Conservation (phyloP, 2,888 invertebrate species). For the Hecatera dysodea region DNA sequence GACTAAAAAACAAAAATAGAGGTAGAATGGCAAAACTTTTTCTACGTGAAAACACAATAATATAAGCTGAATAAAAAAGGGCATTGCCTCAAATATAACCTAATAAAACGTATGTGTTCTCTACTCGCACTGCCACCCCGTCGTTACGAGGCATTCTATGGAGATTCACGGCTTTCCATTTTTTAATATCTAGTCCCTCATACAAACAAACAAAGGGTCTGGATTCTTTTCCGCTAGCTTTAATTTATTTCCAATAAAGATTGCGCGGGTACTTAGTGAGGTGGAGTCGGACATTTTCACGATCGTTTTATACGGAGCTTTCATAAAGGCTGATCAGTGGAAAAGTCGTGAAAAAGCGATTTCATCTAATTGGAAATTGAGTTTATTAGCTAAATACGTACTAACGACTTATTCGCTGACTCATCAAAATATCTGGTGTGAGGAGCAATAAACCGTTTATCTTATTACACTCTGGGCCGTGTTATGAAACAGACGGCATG, state of each 20-base stretch:
- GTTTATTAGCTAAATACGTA: slow-evolving; percentile 72
- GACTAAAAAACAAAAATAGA: slow-evolving; percentile 59
- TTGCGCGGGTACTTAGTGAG: slow-evolving; percentile 68
- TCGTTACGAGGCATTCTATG: slow-evolving; percentile 54
- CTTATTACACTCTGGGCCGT: slow-evolving; percentile 41
- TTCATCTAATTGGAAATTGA: slow-evolving; percentile 78
- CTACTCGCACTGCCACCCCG: slow-evolving; percentile 43
- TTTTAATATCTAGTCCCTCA: slow-evolving; percentile 62
- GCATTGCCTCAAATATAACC: slow-evolving; percentile 64
- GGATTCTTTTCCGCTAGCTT: slow-evolving; percentile 73
- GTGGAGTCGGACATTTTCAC: slow-evolving; percentile 60
- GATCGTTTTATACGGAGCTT: slow-evolving; percentile 72
- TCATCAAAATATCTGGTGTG: slow-evolving; percentile 62
- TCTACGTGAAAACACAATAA: slow-evolving; percentile 59
- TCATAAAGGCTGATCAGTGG: slow-evolving; percentile 76
- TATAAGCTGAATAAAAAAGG: slow-evolving; percentile 60
- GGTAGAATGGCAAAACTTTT: slow-evolving; percentile 62
- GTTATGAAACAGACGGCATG: slow-evolving; percentile 54
- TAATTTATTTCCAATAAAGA: slow-evolving; percentile 80
- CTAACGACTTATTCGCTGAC: slow-evolving; percentile 60
- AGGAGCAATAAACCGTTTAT: slow-evolving; percentile 55
- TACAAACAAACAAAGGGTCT: slow-evolving; percentile 66
- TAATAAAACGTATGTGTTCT: slow-evolving; percentile 64
- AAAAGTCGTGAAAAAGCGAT: slow-evolving; percentile 75
- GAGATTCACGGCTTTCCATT: slow-evolving; percentile 57